These are phyloP conservation scores for Myathropa florea DNA, from an alignment of 2,888 invertebrate genomes.

Conservation along the genomic window DNA sequence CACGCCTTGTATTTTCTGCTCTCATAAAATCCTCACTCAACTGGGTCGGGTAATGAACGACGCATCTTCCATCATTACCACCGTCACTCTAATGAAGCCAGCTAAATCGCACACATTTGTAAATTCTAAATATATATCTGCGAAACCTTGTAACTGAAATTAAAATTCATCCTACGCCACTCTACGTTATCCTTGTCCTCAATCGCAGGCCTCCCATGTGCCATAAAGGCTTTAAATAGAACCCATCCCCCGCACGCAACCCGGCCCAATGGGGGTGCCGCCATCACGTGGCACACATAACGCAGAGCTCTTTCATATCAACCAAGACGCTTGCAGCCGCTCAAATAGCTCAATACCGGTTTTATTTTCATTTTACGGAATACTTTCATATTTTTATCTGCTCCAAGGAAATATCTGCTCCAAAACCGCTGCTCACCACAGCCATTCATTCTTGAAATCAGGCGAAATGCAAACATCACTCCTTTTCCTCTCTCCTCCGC, in stretches of 20 bases:
- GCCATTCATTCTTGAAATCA: background rate
- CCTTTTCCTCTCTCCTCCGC: background rate
- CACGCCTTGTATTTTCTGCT: too few relatives aligned
- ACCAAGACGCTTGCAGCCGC: slow-evolving; percentile 46
- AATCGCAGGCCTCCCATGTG: background rate
- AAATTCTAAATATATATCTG: background rate
- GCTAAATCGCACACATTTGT: background rate
- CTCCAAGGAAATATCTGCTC: background rate
- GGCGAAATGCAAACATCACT: slow-evolving; percentile 37
- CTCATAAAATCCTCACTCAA: too few relatives aligned
- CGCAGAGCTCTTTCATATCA: slow-evolving; percentile 4
- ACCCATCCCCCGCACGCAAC: background rate
- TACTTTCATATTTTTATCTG: slow-evolving; percentile 40
- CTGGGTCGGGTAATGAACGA: too few relatives aligned
- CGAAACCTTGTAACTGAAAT: background rate
- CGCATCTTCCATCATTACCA: background rate
- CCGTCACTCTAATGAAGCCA: background rate
- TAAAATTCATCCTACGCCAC: background rate
- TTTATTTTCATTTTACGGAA: slow-evolving; percentile 46
- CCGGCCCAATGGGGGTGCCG: background rate
- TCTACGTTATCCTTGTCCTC: background rate
- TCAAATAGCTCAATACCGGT: slow-evolving; percentile 54
- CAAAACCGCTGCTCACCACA: background rate
- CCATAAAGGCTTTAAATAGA: background rate
- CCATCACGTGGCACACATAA: background rate